phyloP scores from a whole-genome alignment of 2,888 invertebrate species.

The Lydus trimaculatus region DNA sequence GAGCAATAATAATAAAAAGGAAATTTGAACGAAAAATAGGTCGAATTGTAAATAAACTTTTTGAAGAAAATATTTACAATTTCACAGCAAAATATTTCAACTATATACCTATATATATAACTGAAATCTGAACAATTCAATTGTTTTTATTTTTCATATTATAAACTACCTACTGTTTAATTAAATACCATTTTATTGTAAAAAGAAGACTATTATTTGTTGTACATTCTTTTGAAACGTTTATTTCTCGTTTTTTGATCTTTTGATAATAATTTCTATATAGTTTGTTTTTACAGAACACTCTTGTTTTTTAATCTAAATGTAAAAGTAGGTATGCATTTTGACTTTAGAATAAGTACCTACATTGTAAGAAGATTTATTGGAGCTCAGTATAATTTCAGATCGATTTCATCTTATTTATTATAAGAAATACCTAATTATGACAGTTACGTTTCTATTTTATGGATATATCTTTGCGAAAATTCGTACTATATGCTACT shows the following conservation, averaged over 20 bases:
- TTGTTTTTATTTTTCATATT: background rate
- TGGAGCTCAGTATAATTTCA: too few species aligned
- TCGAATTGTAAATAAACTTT: background rate
- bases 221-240: background rate
- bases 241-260: background rate
- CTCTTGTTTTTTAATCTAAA: background rate
- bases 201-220: background rate
- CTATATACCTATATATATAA: too few species aligned
- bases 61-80: too few species aligned
- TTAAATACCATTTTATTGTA: background rate
- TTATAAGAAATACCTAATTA: slow-evolving; percentile 12
- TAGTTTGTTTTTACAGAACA: background rate
- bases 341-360: too few species aligned
- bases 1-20: too few species aligned
- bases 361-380: too few species aligned
- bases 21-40: background rate
- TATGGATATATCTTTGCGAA: slow-evolving; percentile 25
- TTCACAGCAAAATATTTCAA: too few species aligned
- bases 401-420: background rate
- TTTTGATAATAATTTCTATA: background rate
- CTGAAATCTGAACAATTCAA: too few species aligned
- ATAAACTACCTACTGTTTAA: background rate
- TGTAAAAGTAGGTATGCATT: background rate
- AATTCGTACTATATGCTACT: slow-evolving; percentile 25
- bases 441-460: slow-evolving; percentile 32